These are phyloP conservation scores for Agrilus cyanescens DNA, from an alignment of 2,888 invertebrate species.

Conservation along the genomic window DNA sequence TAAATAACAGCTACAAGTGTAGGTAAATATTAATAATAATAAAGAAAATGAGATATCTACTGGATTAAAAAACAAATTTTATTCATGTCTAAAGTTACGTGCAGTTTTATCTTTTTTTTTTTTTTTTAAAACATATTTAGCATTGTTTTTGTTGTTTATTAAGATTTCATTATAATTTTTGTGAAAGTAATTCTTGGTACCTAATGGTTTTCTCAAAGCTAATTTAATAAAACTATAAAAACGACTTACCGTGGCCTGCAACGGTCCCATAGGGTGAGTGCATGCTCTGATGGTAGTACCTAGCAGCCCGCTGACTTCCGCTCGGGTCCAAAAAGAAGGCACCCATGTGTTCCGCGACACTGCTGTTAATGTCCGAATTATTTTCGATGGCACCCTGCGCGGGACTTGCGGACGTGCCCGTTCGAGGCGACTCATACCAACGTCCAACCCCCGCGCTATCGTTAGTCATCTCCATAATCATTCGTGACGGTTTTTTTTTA, in stretches of 20 bases:
- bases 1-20: too few relatives aligned
- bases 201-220: too few relatives aligned
- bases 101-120: too few relatives aligned
- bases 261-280: constrained; percentile 37
- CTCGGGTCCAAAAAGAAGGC: constrained; percentile 36
- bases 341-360: constrained; percentile 38
- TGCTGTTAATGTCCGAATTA: constrained; percentile 30
- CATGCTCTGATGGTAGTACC: constrained; percentile 40
- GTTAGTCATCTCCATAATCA: constrained; percentile 40
- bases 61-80: too few relatives aligned
- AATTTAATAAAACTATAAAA: background rate
- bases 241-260: constrained; percentile 34
- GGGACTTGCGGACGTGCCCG: constrained; percentile 33
- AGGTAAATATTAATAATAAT: too few relatives aligned
- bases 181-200: too few relatives aligned
- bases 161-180: too few relatives aligned
- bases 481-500: constrained; percentile 16
- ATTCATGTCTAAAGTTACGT: too few relatives aligned
- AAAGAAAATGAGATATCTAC: too few relatives aligned
- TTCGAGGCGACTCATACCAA: constrained; percentile 38
- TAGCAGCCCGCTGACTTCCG: constrained; percentile 33
- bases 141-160: too few relatives aligned
- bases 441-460: constrained; percentile 34
- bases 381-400: constrained; percentile 27
- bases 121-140: too few relatives aligned